Base-by-base conservation (phyloP, 2,888 invertebrate species). In the Ormyrus rosae region DNA sequence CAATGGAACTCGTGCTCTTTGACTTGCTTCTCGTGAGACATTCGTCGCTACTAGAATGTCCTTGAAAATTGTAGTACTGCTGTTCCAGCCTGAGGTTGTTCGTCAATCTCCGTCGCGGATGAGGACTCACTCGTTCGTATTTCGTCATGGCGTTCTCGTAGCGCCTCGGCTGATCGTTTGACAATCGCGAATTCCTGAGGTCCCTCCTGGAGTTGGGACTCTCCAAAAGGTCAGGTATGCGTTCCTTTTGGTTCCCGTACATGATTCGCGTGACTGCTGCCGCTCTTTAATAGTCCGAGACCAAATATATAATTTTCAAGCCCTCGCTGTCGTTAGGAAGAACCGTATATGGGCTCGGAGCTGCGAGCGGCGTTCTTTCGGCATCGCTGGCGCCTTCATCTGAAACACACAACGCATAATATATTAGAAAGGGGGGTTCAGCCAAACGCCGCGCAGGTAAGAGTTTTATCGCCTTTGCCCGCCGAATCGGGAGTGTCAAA, bases 1-100 rank as follows among this genome's bases (percentile, higher is more conserved):
- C 89, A 65, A 89, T 88, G 19, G 89, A 89, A 74, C 88, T 88
- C 56, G 86, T 88, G 78, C 88, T 89, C 81, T 88, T 89, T 9
- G 88, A 88, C 69, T 87, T 88, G 68, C 86, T 87, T 45, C 85
- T 84, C 10, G 76, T 83, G 8, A 85, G 83, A 72, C 87, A 86
- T 73, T 89, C 89, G 76, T 88, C 88, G 77, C 88, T 88, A 80
- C 88, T 88, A 56, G 88, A 88, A 71, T 84, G 84, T 13, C 82
- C 85, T 53, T 83, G 80, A 11, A 84, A 83, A 34, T 85, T 84
- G 46, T 81, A 82, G 34, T 84, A 84, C 11, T 84, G 85, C 13
- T 83, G 83, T n/a, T 80, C 74, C 8, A 80, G 56, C 45, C 73
- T 72, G 6, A 73, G 48, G 6, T 85, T 84, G 0, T 82, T 76